Evolutionary conservation across 2,888 invertebrate genomes (phyloP), one percentile per base, ranked within the genome.

Genomic region (Noctua comes): DNA sequence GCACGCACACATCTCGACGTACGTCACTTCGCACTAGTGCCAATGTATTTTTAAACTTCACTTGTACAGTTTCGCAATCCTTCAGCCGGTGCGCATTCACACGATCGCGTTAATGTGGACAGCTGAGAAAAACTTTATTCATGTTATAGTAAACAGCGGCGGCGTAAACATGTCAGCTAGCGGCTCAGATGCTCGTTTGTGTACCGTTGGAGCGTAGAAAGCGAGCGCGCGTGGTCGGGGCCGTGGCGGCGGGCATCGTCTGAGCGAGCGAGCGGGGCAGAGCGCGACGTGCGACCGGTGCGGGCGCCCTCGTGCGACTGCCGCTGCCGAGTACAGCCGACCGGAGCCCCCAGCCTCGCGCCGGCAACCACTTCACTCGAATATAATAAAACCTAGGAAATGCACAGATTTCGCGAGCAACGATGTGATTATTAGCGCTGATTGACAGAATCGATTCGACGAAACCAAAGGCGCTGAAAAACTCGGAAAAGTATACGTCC

Each of bases 41-140:
- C 95, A 96, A 96, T 95, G 95, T 97, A 96, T 96, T 96, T 96
- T 95, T 96, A 96, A 96, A 97, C 96, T 96, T 96, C 96, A 96
- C 96, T 96, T 94, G 94, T 95, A 96, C 88, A 94, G 96, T 96
- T 96, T 96, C 95, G 95, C 94, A 96, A 96, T 94, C 91, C 94
- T 95, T 94, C 94, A 95, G 93, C 92, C 93, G 92, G 93, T 91
- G 91, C 93, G 93, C 92, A 93, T 93, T 93, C 93, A 92, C 91
- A 93, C 93, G 90, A 91, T 93, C 92, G 91, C 92, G 91, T 92
- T 92, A 93, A 92, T 90, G 91, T 91, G 88, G 91, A 91, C 89
- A 91, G 92, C 89, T 90, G 91, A 91, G 90, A 92, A 92, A 92
- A 94, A 93, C 92, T 94, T 93, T 92, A 88, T 91, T 92, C 91